Evolutionary conservation across 1,140 invertebrate species (phyloP), one percentile per base, ranked within the genome.

Genomic region (Achroia grisella): DNA sequence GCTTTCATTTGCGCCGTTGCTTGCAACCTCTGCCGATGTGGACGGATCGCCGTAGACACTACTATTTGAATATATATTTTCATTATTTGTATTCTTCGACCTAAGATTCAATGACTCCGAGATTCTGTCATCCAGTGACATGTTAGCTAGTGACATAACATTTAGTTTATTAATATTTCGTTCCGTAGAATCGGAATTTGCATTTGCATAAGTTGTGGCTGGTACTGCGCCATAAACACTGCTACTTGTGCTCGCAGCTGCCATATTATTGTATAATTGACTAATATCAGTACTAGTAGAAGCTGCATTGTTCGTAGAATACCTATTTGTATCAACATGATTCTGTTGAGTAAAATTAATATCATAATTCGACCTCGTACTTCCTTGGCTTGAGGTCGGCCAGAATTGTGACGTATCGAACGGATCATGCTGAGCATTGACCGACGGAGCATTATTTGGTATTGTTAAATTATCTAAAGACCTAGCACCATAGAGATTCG

Each of bases 31-130:
- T 0, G 68, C 68, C 4, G 71, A 58, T 0, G 62, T 54, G 0
- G 60, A 56, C 1, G 39, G 45, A 1, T 58, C 44, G 10, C 33
- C 58, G 37, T 60, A 52, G 6, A 45, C 15, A 30, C 13, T 15
- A 5, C 48, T 63, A 34, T 80, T 79, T 1, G 63, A 55, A 34
- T 80, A 84, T 37, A 74, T 42, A 34, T 61, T 66, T 11, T 80
- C 73, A 35, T 44, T 62, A 43, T 80, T 81, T 0, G 67, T 75
- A 39, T 80, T 80, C 35, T 78, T 83, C 10, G 72, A 66, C 65
- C 78, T 74, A 51, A 84, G 75, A 71, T 84, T 84, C 48, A 84
- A 42, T 4, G 80, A 82, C 67, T 84, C 76, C 0, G 80, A 84
- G 42, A 82, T 84, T 67, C 70, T 64, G 35, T 84, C 80, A 46